Evolutionary conservation across 2,113 vertebrate species (phyloP), one percentile per base, ranked within the genome.

Genomic region (Prunella fulvescens): DNA sequence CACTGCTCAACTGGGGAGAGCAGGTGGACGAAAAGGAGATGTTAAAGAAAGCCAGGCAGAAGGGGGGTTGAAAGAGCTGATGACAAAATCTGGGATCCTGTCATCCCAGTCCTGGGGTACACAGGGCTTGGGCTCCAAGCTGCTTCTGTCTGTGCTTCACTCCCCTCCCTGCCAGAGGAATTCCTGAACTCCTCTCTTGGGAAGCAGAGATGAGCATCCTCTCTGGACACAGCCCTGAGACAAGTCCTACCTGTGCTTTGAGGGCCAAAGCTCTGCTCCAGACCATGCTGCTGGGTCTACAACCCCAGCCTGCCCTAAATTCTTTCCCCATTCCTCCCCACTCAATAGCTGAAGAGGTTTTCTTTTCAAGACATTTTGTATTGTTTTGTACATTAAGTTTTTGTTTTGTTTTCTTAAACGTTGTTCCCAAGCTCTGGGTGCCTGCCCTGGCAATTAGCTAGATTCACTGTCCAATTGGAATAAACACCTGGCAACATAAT

Each of bases 401-500:
- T 88, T 39, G n/a, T 9, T 79, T 85, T 87, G 25, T 73, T 88
- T 90, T 51, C 64, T 18, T 6, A 77, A 70, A 78, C 42, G 20
- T 78, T 92, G 35, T 80, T 85, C 66, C 25, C 45, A 70, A 82
- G 47, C 14, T 93, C 35, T 92, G 71, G 26, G 39, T 92, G 42
- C 42, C 35, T 94, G 50, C 54, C 39, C 42, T 88, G 47, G 47
- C 60, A 95, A 88, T 90, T 95, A 90, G 62, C 54, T 80, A 51
- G 44, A 86, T 90, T 82, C 67, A 37, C 57, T 62, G 26, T 90
- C 87, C 92, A 95, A 19, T 5, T 88, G 95, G 81, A 95, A 70
- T 44, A 80, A 93, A 82, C 88, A 80, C 90, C 82, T 94, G 67
- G 84, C 81, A 95, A 50, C 24, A 37, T 35, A 81, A 92, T n/a